Evolutionary conservation across 2,888 invertebrate genomes (phyloP), one percentile per base, ranked within the genome.

Genomic region (Hedychridium roseum): DNA sequence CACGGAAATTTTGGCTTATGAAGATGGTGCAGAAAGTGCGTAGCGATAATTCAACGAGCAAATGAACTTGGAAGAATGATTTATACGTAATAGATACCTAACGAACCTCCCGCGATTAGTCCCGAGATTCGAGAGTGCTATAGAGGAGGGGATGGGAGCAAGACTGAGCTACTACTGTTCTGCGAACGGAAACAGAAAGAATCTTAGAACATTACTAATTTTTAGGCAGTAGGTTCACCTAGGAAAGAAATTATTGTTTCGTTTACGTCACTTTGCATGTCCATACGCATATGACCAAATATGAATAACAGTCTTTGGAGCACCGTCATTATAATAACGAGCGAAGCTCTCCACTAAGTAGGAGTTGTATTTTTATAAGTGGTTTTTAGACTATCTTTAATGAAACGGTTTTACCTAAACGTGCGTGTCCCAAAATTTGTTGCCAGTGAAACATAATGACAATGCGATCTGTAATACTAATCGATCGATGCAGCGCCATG

Each of bases 21-120:
- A 76, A 23, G 77, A 78, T 38, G 76, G 76, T 47, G 67, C 69
- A 15, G 73, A 73, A 50, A 74, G 70, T 47, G 66, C 70, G 45
- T 76, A 68, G 34, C 49, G 43, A 42, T 43, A 48, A 26, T 16
- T 30, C 35, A 23, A 32, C 32, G 50, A 26, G 16, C 18, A 32
- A 45, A 40, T 43, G 20, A 42, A 41, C 23, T 46, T 9, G 21
- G 42, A 41, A 45, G 35, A 50, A 46, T 11, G 32, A 56, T 58
- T 47, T 42, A 41, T 49, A 51, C 45, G 53, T 32, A 49, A 57
- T 55, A 46, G 51, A 43, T 54, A 48, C 59, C 44, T 66, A 74
- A 74, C 73, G 72, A 74, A 74, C 72, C 74, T 75, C 72, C 71
- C 49, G 37, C 31, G 54, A 56, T 50, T 45, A 62, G 54, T 51